These are phyloP conservation scores for Tor tambroides DNA, from an alignment of 2,113 vertebrate genomes.

Conservation along the genomic window DNA sequence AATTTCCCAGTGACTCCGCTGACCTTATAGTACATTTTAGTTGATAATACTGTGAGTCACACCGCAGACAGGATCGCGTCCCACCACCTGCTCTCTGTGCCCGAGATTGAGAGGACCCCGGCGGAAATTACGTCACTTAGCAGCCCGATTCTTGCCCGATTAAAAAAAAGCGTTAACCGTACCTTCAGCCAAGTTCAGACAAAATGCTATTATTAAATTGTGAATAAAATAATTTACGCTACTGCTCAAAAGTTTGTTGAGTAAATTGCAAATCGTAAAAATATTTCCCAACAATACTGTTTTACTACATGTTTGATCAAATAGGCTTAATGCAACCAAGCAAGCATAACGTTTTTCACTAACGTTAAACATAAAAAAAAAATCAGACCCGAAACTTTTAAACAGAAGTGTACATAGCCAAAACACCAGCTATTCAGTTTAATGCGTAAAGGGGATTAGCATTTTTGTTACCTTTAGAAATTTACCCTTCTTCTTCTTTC, in stretches of 20 bases:
- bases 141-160: background rate
- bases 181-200: background rate
- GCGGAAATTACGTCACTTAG: background rate
- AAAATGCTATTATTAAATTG: background rate
- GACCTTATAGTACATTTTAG: slow-evolving; percentile 84
- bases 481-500: too few relatives aligned
- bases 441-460: too few relatives aligned
- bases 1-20: slow-evolving; percentile 79
- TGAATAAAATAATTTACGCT: background rate
- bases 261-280: background rate
- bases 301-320: background rate
- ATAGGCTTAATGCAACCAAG: too few relatives aligned
- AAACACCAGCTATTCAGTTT: too few relatives aligned
- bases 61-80: background rate
- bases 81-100: background rate
- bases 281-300: background rate
- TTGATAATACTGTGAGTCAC: background rate
- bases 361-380: too few relatives aligned
- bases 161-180: background rate
- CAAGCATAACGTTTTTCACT: too few relatives aligned
- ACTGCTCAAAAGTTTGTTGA: too few relatives aligned
- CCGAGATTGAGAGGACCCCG: slow-evolving; percentile 18
- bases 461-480: too few relatives aligned
- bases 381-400: too few relatives aligned
- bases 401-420: too few relatives aligned